Evolutionary conservation across 2,797 vertebrate species (phyloP), one percentile per base, ranked within the genome.

Genomic region (Spatula clypeata): DNA sequence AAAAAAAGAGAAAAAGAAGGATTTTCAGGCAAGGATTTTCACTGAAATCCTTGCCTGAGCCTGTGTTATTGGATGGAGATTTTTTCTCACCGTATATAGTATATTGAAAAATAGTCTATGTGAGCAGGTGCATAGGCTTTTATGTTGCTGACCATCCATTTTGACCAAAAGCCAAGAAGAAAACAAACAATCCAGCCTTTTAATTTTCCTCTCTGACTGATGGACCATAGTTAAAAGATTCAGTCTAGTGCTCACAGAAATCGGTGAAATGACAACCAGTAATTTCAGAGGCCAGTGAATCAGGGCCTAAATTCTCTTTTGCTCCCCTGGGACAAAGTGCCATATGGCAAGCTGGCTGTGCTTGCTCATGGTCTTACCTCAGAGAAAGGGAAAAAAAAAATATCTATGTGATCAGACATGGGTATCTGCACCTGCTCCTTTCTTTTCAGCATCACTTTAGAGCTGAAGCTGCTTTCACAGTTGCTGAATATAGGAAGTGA

Each of bases 331-430:
- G 82, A 86, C 45, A 67, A 80, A 84, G 32, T n/a, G n/a, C 65
- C 89, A 97, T 91, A 95, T 94, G 93, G 93, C 76, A 88, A 62
- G 45, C 82, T 91, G 89, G 54, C 69, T 86, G n/a, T 29, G 65
- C 31, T 62, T 82, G 67, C 87, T 86, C 21, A 51, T 17, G 65
- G 38, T 13, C 38, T 38, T 93, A 45, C 47, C 82, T 76, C 0
- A 0, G 49, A 62, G 42, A 73, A 61, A 61, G 24, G 32, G 83
- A 71, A 80, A 77, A 81, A 67, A 27, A 77, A 79, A 65, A 24
- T 11, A 45, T 23, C 12, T 69, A 1, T 62, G 45, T 80, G 89
- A 80, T 93, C 65, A 91, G 79, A 94, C 45, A 12, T 24, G 42
- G 38, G 62, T 65, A 75, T 32, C 70, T 70, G 72, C 85, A 88